A percentile compares a stretch with the other conserved stretches of the same genome.
Conservation (phyloP, 2,797 vertebrate species). For the Ambastaia sidthimunki region DNA sequence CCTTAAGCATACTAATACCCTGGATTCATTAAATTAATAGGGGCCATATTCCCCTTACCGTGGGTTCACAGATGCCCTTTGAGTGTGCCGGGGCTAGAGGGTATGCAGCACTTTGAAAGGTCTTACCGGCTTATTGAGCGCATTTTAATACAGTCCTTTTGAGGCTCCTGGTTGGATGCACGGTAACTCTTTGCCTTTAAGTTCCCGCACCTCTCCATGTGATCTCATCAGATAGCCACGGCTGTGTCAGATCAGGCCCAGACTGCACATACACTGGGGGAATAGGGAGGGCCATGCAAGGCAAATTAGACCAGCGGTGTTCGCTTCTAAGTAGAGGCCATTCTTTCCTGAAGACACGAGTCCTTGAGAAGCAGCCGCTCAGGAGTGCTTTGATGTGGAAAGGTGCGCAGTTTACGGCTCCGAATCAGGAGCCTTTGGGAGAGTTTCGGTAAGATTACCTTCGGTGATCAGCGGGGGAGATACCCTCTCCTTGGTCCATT, state of each 20-base stretch:
- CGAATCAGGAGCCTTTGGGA: slow-evolving; percentile 73
- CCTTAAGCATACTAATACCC: slow-evolving; percentile 81
- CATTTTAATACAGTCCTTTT: slow-evolving; percentile 81
- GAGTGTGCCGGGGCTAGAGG: slow-evolving; percentile 81
- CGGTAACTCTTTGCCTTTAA: slow-evolving; percentile 78
- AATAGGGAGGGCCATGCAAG: slow-evolving; percentile 60
- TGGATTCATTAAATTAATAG: slow-evolving; percentile 83
- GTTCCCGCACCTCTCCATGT: slow-evolving; percentile 77
- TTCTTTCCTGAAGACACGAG: slow-evolving; percentile 79
- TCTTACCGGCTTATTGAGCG: slow-evolving; percentile 81
- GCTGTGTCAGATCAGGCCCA: slow-evolving; percentile 69
- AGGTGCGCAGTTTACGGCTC: slow-evolving; percentile 70
- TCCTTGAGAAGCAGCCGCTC: slow-evolving; percentile 72
- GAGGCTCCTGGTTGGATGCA: slow-evolving; percentile 80
- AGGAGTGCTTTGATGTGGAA: slow-evolving; percentile 79
- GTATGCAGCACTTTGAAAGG: slow-evolving; percentile 79
- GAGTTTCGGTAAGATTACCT: slow-evolving; percentile 70
- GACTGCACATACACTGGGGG: slow-evolving; percentile 42
- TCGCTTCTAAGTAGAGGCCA: slow-evolving; percentile 79
- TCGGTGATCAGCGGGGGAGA: slow-evolving; percentile 66
- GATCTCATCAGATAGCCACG: slow-evolving; percentile 79
- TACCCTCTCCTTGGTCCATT: slow-evolving; percentile 65
- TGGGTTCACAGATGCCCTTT: slow-evolving; percentile 79
- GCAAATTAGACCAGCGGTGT: slow-evolving; percentile 80
- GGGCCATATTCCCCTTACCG: slow-evolving; percentile 75